A percentile compares a stretch with the other conserved stretches of the same genome.
Conservation (phyloP, 1,140 invertebrate species). For the Drosophila novamexicana region DNA sequence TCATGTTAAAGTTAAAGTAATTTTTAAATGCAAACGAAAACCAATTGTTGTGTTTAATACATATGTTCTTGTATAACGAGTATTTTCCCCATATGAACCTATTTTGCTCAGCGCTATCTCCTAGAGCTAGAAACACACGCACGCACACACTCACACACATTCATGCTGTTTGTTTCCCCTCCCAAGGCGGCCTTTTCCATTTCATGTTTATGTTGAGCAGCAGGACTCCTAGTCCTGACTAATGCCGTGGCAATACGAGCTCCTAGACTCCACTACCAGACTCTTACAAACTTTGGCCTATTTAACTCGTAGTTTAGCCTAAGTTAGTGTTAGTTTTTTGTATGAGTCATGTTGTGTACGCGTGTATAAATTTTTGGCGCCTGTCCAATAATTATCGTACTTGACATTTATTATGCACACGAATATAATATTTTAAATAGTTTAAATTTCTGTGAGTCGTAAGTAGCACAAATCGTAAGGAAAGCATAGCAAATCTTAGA, state of each 20-base stretch:
- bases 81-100: slow-evolving; percentile 55
- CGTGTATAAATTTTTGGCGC: slow-evolving; percentile 32
- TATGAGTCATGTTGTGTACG: slow-evolving; percentile 60
- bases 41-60: slow-evolving; percentile 63
- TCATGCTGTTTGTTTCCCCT: slow-evolving; percentile 12
- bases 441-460: slow-evolving; percentile 70
- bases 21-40: slow-evolving; percentile 62
- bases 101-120: slow-evolving; percentile 73
- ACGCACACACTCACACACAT: slow-evolving; percentile 7
- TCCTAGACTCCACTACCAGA: slow-evolving; percentile 64
- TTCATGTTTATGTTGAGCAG: slow-evolving; percentile 25
- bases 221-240: slow-evolving; percentile 12
- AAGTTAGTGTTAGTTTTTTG: slow-evolving; percentile 75
- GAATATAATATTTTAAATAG: slow-evolving; percentile 69
- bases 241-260: slow-evolving; percentile 68
- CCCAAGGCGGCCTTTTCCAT: slow-evolving; percentile 62
- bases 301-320: slow-evolving; percentile 44
- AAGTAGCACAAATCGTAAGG: slow-evolving; percentile 70
- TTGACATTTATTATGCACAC: slow-evolving; percentile 50
- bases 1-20: slow-evolving; percentile 66
- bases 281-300: slow-evolving; percentile 19
- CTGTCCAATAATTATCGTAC: slow-evolving; percentile 32
- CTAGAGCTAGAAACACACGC: slow-evolving; percentile 55
- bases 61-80: slow-evolving; percentile 49
- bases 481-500: slow-evolving; percentile 68